Base-by-base conservation (phyloP, 1,140 invertebrate species). In the Eueides isabella region DNA sequence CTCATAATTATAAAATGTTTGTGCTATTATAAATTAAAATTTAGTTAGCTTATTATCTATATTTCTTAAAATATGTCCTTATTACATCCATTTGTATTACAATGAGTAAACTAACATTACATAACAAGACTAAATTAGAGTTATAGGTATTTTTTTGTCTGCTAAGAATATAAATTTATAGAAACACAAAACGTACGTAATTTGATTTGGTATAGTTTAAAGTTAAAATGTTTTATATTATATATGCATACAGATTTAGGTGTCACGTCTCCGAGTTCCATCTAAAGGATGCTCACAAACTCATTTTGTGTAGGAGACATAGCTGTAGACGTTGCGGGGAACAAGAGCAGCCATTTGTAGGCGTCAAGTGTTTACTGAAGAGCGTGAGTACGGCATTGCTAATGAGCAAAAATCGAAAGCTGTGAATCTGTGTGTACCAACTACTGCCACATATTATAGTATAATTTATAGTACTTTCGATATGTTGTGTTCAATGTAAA, bases 381-480 rank as follows among this genome's bases (percentile, higher is more conserved):
- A 83, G 85, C 80, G 84, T 66, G 78, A 80, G 82, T 80, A 77
- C 75, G 85, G 86, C 85, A 85, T 86, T 75, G 75, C 85, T 90
- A 90, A 90, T 90, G 88, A 90, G 88, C 72, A 76, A 79, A 83
- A 83, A 87, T 84, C 72, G 86, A 85, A 89, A 87, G 87, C 72
- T 63, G 76, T 30, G 74, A 48, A 75, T 75, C 72, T 80, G 72
- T 48, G 64, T 41, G 30, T 61, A 33, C 64, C 63, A 28, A 29
- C 14, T 41, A 67, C 61, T 61, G 67, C 64, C 19, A 26, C 48
- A 64, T 41, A 71, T 14, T 61, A 26, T 63, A 55, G 48, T 23
- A 55, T 44, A 74, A 64, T 30, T 29, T 67, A 33, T 55, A 30
- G 48, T 31, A 71, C 70, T 68, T 35, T 68, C 70, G 35, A 67